A percentile compares a stretch with the other conserved stretches of the same genome.
phyloP scores from a whole-genome alignment of 1,140 invertebrate species.

The Rhynchophorus ferrugineus region DNA sequence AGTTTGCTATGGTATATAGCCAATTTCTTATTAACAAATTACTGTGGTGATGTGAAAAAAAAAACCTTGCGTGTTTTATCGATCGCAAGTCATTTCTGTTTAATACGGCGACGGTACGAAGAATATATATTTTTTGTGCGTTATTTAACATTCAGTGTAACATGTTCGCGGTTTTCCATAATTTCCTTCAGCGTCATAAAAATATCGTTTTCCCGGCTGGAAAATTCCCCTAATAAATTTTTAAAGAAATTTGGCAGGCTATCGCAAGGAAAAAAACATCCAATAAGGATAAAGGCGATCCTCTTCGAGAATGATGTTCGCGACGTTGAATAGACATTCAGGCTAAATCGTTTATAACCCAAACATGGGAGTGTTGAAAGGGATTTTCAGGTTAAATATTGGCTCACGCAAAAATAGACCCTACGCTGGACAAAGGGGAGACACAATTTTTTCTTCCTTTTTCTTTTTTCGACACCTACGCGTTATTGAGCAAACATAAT shows the following conservation, averaged over 20 bases:
- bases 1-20: too few species aligned
- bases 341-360: neutral
- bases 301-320: neutral
- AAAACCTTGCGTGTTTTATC: too few species aligned
- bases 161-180: too few species aligned
- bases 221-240: neutral
- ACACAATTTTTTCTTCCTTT: neutral
- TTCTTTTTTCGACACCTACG: neutral
- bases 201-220: neutral
- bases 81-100: too few species aligned
- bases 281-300: neutral
- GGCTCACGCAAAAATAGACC: neutral
- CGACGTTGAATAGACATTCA: neutral
- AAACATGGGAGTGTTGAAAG: neutral
- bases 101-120: too few species aligned
- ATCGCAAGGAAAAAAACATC: neutral
- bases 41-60: too few species aligned
- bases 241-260: neutral
- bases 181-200: too few species aligned
- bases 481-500: too few species aligned
- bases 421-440: neutral
- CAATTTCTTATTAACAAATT: too few species aligned
- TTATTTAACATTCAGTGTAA: too few species aligned
- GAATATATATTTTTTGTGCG: too few species aligned
- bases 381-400: neutral